Evolutionary conservation across 2,797 vertebrate genomes (phyloP), one percentile per base, ranked within the genome.

Genomic region (Furcifer pardalis): DNA sequence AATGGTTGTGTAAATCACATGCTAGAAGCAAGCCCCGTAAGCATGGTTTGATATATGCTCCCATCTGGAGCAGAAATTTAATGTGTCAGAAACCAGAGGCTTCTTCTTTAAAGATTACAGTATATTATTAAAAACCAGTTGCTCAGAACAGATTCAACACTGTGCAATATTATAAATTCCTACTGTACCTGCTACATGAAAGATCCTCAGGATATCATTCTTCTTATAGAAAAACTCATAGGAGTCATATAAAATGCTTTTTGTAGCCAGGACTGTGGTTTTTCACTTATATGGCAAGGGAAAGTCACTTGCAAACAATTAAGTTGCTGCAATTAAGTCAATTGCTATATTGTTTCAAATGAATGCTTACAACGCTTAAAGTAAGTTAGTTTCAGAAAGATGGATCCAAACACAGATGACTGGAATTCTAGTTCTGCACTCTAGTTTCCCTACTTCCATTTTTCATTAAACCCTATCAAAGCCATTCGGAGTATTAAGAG

Each of bases 331-430:
- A 63, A 23, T 6, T 17, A 12, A 3, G 30, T 1, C n/a, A n/a
- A n/a, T n/a, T n/a, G n/a, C n/a, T n/a, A n/a, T 56, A 42, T n/a
- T 9, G 32, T 81, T 56, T 81, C 30, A 81, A 81, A 42, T 59
- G 25, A 71, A 52, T 35, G n/a, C 44, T 17, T 9, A 27, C 35
- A 42, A n/a, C 37, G 72, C 15, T 40, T 9, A 4, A 4, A 59
- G 37, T 60, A 77, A 2, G 6, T 4, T 23, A 52, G 27, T 6
- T 74, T 74, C 46, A 46, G 25, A 72, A 10, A 23, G 12, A 44
- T 30, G 13, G 25, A 46, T 73, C 13, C 27, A n/a, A 27, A 49
- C 19, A 73, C 4, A 49, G 30, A 49, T 7, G 30, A 74, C 12
- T 17, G 2, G 71, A 73, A 73, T 19, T 32, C 27, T 65, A 65